These are phyloP conservation scores for Metaphire vulgaris DNA, from an alignment of 1,140 invertebrate species.

Conservation along the genomic window DNA sequence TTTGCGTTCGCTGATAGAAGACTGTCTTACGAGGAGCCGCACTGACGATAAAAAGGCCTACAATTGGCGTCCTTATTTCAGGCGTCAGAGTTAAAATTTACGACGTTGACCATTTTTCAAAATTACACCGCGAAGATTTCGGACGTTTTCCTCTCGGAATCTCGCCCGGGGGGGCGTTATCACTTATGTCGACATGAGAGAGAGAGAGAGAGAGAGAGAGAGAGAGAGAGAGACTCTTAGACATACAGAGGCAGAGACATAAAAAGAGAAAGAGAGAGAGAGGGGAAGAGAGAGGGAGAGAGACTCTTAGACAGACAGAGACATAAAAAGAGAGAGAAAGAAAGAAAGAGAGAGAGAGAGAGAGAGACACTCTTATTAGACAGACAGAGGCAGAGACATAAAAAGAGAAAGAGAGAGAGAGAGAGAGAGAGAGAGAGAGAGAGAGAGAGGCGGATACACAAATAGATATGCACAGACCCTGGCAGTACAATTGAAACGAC, in stretches of 20 bases:
- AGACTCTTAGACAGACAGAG: not conserved
- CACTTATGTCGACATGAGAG: too few relatives aligned
- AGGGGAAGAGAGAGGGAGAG: not conserved
- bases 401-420: not conserved
- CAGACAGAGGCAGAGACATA: not conserved
- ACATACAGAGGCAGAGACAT: not conserved
- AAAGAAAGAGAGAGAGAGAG: not conserved
- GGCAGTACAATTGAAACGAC: too few relatives aligned
- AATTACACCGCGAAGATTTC: too few relatives aligned
- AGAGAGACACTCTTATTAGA: not conserved
- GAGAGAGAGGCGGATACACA: not conserved
- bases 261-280: not conserved
- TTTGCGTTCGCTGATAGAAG: too few relatives aligned
- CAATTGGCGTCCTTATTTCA: too few relatives aligned
- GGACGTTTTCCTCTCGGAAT: too few relatives aligned
- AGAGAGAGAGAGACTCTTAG: not conserved
- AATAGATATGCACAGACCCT: not conserved
- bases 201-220: slow-evolving; percentile 1
- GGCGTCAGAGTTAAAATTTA: too few relatives aligned
- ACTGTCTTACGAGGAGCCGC: too few relatives aligned
- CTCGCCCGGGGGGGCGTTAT: too few relatives aligned
- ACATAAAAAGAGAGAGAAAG: not conserved
- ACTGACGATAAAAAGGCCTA: too few relatives aligned
- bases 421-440: not conserved
- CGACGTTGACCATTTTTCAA: too few relatives aligned